Conservation (phyloP, 2,888 invertebrate genomes). For the Pycnomerus fuliginosus region DNA sequence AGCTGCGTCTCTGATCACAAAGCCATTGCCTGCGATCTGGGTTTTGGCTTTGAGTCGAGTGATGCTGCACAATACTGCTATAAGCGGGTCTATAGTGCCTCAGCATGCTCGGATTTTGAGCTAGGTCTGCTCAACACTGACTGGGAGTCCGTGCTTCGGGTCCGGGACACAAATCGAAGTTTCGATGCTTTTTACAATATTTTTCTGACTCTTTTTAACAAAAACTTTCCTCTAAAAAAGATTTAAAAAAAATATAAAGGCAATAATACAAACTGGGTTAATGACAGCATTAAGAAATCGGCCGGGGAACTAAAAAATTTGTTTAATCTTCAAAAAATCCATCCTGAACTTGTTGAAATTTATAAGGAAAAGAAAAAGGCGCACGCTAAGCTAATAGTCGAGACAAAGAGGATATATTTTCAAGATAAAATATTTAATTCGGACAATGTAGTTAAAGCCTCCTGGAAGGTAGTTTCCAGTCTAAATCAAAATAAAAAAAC, state of each 20-base stretch:
- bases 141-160: too few species aligned
- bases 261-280: neutral
- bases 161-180: too few species aligned
- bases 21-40: too few species aligned
- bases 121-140: too few species aligned
- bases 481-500: neutral
- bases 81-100: too few species aligned
- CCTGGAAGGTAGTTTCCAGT: neutral
- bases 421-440: neutral
- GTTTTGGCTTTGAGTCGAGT: too few species aligned
- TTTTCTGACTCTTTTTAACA: neutral
- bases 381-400: neutral
- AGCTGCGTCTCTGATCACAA: too few species aligned
- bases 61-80: too few species aligned
- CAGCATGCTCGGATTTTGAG: too few species aligned
- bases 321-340: neutral
- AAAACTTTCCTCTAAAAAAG: neutral
- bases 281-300: neutral
- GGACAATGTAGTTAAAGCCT: neutral
- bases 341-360: neutral
- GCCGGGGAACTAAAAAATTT: neutral
- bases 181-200: neutral
- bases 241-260: neutral
- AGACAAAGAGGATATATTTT: neutral
- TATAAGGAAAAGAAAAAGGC: neutral